Conservation (phyloP, 92 coral and sea anemone genomes). For the Galaxea fascicularis region DNA sequence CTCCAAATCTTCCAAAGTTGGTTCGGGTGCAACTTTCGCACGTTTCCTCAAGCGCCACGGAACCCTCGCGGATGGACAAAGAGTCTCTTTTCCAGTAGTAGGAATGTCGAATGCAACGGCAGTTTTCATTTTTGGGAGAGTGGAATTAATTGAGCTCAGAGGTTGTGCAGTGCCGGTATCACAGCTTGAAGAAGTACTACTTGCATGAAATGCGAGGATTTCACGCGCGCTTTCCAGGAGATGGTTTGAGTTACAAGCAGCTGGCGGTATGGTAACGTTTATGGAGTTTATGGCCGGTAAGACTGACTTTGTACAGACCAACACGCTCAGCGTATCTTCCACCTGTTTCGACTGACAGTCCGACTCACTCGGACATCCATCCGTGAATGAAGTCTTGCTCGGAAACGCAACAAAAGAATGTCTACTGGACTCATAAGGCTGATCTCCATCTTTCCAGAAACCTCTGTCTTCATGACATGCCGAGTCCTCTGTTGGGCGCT, state of each 20-base stretch:
- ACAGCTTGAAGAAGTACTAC: conserved; percentile 4
- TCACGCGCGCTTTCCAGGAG: conserved; percentile 35
- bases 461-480: not conserved
- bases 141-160: conserved; percentile 18
- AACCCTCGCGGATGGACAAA: conserved; percentile 11
- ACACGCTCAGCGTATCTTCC: not conserved
- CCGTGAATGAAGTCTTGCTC: not conserved
- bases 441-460: not conserved
- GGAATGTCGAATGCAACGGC: conserved; percentile 41
- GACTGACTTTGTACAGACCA: conserved; percentile 17
- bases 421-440: not conserved
- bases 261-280: not conserved
- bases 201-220: conserved; percentile 20
- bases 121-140: not conserved
- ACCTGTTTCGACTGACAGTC: not conserved
- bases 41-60: conserved; percentile 25
- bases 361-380: not conserved
- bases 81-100: not conserved
- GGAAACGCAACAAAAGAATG: not conserved
- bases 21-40: not conserved
- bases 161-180: conserved; percentile 14
- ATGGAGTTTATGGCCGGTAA: not conserved
- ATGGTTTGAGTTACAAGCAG: not conserved
- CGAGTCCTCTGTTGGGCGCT: not conserved
- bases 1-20: not conserved